Evolutionary conservation across 2,797 vertebrate genomes (phyloP).

Genomic region (Mormyrops boulengeri): DNA sequence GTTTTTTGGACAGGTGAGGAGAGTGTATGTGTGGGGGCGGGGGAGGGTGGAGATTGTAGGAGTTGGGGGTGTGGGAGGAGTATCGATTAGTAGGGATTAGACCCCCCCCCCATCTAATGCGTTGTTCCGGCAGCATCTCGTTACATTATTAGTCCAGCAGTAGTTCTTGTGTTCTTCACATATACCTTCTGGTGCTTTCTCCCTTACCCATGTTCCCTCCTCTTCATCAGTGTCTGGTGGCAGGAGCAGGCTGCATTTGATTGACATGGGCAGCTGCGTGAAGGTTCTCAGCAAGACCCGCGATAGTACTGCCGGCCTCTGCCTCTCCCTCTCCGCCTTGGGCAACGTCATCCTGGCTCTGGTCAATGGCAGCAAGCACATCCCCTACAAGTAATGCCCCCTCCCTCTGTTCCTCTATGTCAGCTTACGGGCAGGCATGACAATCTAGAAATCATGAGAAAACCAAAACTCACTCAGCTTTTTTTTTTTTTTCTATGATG

Average conservation of each 20-base stretch:
- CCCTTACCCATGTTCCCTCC: background rate
- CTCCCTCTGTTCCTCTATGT: background rate
- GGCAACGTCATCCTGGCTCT: slow-evolving; percentile 96
- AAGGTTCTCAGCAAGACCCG: slow-evolving; percentile 75
- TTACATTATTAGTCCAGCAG: background rate
- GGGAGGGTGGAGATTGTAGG: background rate
- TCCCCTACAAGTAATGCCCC: slow-evolving; percentile 88
- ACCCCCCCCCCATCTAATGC: background rate
- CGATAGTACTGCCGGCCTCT: slow-evolving; percentile 73
- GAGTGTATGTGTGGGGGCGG: background rate
- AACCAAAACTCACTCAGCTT: background rate
- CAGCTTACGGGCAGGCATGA: background rate
- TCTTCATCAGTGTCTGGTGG: slow-evolving; percentile 84
- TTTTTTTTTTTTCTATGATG: background rate
- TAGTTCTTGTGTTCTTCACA: background rate
- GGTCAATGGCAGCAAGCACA: slow-evolving; percentile 97
- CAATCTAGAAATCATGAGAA: background rate
- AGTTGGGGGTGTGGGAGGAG: background rate
- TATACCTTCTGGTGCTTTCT: background rate
- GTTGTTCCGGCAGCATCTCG: background rate
- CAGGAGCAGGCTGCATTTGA: slow-evolving; percentile 91
- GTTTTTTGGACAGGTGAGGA: background rate
- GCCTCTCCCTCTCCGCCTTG: slow-evolving; percentile 87
- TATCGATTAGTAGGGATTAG: background rate
- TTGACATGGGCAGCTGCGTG: slow-evolving; percentile 92